phyloP scores from a whole-genome alignment of 2,888 invertebrate genomes.

The Priocnemis perturbator region DNA sequence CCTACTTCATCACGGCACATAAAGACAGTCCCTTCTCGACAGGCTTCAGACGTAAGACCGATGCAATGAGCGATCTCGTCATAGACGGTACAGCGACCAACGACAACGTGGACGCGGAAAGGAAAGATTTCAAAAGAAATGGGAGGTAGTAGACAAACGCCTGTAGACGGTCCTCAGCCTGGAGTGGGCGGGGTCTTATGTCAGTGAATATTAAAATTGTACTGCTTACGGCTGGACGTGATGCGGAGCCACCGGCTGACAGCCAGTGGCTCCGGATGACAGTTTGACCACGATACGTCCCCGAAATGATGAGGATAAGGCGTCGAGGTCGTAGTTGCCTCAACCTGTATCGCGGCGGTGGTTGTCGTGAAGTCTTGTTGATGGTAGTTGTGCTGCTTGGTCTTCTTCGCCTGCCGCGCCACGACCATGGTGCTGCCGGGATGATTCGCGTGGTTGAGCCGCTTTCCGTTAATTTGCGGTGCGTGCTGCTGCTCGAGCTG shows the following conservation, averaged over 20 bases:
- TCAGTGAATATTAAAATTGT: constrained; percentile 75
- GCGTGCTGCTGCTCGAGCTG: constrained; percentile 45
- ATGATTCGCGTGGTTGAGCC: constrained; percentile 57
- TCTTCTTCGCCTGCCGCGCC: constrained; percentile 50
- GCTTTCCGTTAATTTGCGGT: constrained; percentile 65
- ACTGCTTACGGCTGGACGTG: constrained; percentile 73
- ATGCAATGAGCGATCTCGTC: constrained; percentile 3
- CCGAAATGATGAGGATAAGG: constrained; percentile 67
- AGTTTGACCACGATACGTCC: constrained; percentile 73
- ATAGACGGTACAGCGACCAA: constrained; percentile 16
- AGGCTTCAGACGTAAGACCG: constrained; percentile 58
- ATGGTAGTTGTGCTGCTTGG: constrained; percentile 62
- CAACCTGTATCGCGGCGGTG: constrained; percentile 68
- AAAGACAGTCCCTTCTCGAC: constrained; percentile 62
- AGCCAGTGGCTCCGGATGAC: constrained; percentile 73
- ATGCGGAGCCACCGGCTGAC: constrained; percentile 74
- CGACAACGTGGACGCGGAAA: not conserved
- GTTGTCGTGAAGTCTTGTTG: constrained; percentile 63
- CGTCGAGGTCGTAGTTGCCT: constrained; percentile 69
- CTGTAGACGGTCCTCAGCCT: constrained; percentile 66
- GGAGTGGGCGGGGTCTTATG: constrained; percentile 74
- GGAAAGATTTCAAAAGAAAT: constrained; percentile 1
- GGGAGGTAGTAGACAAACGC: constrained; percentile 45
- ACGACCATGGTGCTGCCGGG: constrained; percentile 51
- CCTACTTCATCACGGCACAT: constrained; percentile 8